Evolutionary conservation across 1,140 invertebrate species (phyloP).

Genomic region (Littorina saxatilis): DNA sequence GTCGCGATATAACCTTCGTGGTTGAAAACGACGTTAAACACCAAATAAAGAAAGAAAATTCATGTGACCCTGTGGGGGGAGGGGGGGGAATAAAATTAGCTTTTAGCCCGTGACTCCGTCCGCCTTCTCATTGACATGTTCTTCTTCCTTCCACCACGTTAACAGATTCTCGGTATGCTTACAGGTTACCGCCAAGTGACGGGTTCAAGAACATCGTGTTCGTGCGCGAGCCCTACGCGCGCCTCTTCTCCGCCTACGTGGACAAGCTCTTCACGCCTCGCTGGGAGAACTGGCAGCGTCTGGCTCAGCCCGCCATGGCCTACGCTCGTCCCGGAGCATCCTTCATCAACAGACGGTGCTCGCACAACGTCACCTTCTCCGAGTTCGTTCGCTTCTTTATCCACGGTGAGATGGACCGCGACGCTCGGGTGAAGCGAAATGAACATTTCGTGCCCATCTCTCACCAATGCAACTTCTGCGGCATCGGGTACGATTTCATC

Average conservation of each 20-base stretch:
- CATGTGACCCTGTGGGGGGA: too few species aligned
- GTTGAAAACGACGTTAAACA: too few species aligned
- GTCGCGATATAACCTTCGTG: too few species aligned
- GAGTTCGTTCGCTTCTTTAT: slow-evolving; percentile 15
- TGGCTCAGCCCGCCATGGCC: neutral
- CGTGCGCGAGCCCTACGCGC: slow-evolving; percentile 37
- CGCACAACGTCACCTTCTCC: neutral
- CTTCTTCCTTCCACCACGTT: too few species aligned
- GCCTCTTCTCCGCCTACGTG: slow-evolving; percentile 45
- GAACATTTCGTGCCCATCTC: slow-evolving; percentile 11
- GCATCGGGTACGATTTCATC: neutral
- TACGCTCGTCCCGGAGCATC: neutral
- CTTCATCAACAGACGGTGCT: neutral
- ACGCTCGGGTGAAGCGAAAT: too few species aligned
- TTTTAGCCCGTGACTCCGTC: too few species aligned
- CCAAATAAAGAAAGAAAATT: too few species aligned
- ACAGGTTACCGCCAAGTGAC: too few species aligned
- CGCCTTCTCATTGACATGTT: too few species aligned
- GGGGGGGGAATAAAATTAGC: too few species aligned
- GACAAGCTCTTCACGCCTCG: slow-evolving; percentile 43
- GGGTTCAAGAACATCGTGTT: slow-evolving; percentile 34
- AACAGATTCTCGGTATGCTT: too few species aligned
- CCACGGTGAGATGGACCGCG: neutral
- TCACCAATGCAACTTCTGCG: slow-evolving; percentile 4
- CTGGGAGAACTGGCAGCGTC: neutral